A percentile compares a stretch with the other conserved stretches of the same genome.
Conservation (phyloP, 2,113 vertebrate genomes). For the Myotis lucifugus region DNA sequence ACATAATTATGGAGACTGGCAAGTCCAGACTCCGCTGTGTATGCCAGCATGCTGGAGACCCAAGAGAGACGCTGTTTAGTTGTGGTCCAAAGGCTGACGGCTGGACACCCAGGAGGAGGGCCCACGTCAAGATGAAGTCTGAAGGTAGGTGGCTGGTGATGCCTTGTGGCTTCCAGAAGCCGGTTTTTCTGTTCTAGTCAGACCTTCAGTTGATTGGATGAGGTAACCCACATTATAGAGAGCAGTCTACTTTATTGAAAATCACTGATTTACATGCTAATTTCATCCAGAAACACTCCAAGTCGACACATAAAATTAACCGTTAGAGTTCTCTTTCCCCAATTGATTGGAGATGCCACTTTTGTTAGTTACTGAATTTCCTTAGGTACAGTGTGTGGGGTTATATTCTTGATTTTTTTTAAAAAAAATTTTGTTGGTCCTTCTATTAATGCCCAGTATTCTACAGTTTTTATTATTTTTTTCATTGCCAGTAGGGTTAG, state of each 20-base stretch:
- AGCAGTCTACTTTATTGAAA: not conserved
- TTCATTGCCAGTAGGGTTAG: not conserved
- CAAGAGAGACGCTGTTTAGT: accelerated
- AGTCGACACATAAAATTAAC: not conserved
- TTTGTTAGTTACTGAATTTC: not conserved
- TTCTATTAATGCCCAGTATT: not conserved
- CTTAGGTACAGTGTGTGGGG: not conserved
- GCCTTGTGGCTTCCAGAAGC: not conserved
- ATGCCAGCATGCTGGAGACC: not conserved
- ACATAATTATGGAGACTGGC: not conserved
- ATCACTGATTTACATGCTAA: not conserved
- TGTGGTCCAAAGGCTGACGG: not conserved
- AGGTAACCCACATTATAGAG: too few species aligned
- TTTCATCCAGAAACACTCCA: not conserved
- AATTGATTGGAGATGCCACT: not conserved
- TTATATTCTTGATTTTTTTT: not conserved
- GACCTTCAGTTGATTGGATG: too few species aligned
- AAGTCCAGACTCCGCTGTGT: not conserved
- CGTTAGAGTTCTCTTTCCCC: not conserved
- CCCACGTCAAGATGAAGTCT: accelerated
- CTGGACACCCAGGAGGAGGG: not conserved
- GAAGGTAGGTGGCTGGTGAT: not conserved
- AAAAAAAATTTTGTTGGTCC: not conserved
- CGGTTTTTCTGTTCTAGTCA: too few species aligned
- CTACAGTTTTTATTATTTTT: not conserved